Evolutionary conservation across 2,113 vertebrate genomes (phyloP), one percentile per base, ranked within the genome.

Genomic region (Tapirus terrestris): DNA sequence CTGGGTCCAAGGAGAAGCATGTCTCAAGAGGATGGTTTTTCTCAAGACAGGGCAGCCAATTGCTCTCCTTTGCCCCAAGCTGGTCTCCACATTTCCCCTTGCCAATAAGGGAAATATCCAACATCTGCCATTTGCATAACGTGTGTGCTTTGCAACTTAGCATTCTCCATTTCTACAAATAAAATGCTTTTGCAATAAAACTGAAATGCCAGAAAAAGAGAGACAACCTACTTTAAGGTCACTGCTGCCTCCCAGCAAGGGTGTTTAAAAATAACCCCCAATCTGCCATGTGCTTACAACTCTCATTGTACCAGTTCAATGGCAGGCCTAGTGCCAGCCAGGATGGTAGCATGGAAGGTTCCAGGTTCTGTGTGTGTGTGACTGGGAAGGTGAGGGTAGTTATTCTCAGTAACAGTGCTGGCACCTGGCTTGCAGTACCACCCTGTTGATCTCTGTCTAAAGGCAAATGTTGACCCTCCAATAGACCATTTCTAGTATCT

Each of bases 221-320:
- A 85, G 76, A 90, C 96, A 98, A 96, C 97, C 97, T 98, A 97
- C 97, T 98, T 98, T 98, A 96, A 98, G 97, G 98, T 98, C 94
- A 56, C 84, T 23, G 81, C 92, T 96, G 97, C 98, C 98, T 98
- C 60, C 33, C 36, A 96, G 97, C 97, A 98, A 98, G 96, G 94
- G 77, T 90, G 96, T 97, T 98, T 97, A 98, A 98, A 98, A 98
- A 98, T 98, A 98, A 96, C n/a, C 97, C 93, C 65, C 97, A 91
- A 91, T 97, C 97, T 98, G 96, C 96, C 92, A 29, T n/a, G 94
- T 58, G 70, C 90, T 96, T 89, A 79, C 48, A 56, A 73, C 56
- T 89, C 48, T 68, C 56, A 18, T 12, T 58, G 68, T 4, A 20
- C 92, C 29, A 45, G 83, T 33, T 94, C 58, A 25, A 23, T 56